These are phyloP conservation scores for Symphodus melops DNA, from an alignment of 2,113 vertebrate species.

Conservation along the genomic window DNA sequence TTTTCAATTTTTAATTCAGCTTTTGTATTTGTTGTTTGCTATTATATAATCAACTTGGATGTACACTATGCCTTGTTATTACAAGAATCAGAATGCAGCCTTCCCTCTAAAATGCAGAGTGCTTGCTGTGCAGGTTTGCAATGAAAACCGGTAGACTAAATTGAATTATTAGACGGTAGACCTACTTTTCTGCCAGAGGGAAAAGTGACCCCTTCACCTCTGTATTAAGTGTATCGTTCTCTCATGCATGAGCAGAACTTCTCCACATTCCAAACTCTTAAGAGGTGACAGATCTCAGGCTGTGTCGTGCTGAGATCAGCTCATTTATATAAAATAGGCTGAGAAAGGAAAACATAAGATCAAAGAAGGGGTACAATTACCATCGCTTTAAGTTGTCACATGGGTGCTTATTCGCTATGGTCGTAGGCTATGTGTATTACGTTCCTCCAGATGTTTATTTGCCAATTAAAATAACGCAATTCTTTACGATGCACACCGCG, in stretches of 20 bases:
- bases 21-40: no score
- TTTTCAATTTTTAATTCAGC: no score
- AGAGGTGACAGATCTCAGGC: conserved; percentile 12
- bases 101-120: no score
- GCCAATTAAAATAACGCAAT: no score
- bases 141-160: not conserved
- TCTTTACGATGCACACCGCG: not conserved
- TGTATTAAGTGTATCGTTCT: conserved; percentile 3
- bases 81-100: no score
- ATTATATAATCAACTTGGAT: no score
- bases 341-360: not conserved
- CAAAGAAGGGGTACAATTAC: no score
- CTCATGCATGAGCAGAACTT: conserved; percentile 15
- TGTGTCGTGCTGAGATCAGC: not conserved
- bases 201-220: conserved; percentile 31
- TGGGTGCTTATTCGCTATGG: not conserved
- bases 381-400: not conserved
- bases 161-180: not conserved
- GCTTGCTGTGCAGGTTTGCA: conserved; percentile 3
- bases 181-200: not conserved
- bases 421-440: not conserved
- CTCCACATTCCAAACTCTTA: conserved; percentile 9
- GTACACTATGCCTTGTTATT: no score
- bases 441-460: not conserved
- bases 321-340: not conserved